Conservation (phyloP, 2,888 invertebrate genomes). For the Horisme vitalbata region DNA sequence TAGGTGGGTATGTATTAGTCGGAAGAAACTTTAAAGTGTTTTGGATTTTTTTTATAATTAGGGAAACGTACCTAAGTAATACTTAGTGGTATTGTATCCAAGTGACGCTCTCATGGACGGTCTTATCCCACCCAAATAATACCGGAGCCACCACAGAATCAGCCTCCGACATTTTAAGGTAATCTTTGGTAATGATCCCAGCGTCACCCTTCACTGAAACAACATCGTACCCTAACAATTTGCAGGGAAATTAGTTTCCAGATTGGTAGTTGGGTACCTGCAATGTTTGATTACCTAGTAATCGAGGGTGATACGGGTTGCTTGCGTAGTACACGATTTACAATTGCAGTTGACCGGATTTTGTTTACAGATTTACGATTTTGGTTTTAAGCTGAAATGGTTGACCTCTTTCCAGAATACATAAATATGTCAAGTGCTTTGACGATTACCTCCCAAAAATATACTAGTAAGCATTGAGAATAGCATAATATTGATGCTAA, state of each 20-base stretch:
- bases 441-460: too few species aligned
- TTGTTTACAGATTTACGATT: slow-evolving; percentile 4
- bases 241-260: slow-evolving; percentile 55
- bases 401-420: too few species aligned
- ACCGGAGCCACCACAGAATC: slow-evolving; percentile 3
- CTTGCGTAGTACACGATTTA: slow-evolving; percentile 15
- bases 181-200: slow-evolving; percentile 58
- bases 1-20: too few species aligned
- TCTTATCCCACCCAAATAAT: neutral
- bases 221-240: slow-evolving; percentile 58
- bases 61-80: too few species aligned
- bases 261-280: slow-evolving; percentile 41
- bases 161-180: slow-evolving; percentile 44
- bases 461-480: too few species aligned
- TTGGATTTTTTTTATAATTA: too few species aligned
- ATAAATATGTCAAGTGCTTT: too few species aligned
- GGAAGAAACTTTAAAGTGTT: too few species aligned
- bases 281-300: slow-evolving; percentile 33
- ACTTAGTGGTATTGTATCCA: too few species aligned
- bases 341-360: slow-evolving; percentile 8
- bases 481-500: too few species aligned
- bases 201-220: slow-evolving; percentile 54
- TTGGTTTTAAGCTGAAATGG: neutral
- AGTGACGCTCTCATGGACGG: too few species aligned
- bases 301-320: slow-evolving; percentile 18